These are phyloP conservation scores for Phalacrocorax carbo DNA, from an alignment of 2,113 vertebrate species.

Conservation along the genomic window DNA sequence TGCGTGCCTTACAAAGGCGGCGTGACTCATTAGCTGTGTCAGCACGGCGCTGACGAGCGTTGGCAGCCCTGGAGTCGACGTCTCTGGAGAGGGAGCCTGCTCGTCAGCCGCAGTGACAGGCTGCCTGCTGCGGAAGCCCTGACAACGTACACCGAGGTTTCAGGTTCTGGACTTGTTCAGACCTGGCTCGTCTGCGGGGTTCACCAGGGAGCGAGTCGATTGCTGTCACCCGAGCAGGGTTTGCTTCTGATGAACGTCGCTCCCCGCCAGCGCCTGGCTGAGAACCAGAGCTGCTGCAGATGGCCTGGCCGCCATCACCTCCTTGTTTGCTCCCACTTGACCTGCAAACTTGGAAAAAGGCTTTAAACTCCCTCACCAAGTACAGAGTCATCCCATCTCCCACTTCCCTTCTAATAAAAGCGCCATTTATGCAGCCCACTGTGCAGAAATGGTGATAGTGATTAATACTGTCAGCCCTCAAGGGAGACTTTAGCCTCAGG, in stretches of 20 bases:
- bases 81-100: not conserved
- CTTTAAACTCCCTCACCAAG: not conserved
- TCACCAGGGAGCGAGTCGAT: not conserved
- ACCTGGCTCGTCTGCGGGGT: not conserved
- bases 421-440: not conserved
- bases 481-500: not conserved
- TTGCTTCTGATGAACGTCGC: not conserved
- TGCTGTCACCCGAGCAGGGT: not conserved
- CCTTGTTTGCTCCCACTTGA: not conserved
- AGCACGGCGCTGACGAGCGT: not conserved
- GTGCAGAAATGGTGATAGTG: not conserved
- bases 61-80: not conserved
- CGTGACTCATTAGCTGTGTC: not conserved
- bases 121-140: not conserved
- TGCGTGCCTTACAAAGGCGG: not conserved
- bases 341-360: not conserved
- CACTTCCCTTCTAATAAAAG: no score
- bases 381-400: no score
- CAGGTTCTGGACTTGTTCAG: not conserved
- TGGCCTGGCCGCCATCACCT: not conserved
- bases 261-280: not conserved
- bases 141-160: fast-evolving
- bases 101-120: fast-evolving
- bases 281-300: not conserved
- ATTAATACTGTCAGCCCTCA: not conserved